Evolutionary conservation across 1,140 invertebrate species (phyloP).

Genomic region (Holotrichia oblita): DNA sequence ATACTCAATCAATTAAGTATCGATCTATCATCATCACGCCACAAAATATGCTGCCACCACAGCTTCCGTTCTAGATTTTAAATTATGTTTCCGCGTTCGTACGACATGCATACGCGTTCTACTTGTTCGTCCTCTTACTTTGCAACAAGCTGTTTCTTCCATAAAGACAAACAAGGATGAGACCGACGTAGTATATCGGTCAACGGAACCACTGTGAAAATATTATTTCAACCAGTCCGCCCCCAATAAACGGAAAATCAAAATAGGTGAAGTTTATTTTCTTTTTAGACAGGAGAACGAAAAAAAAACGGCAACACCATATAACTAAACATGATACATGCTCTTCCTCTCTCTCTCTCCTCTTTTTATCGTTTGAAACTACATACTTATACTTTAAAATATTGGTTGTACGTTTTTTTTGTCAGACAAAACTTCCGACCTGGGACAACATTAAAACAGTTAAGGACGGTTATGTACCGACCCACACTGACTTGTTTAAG

Average conservation of each 20-base stretch:
- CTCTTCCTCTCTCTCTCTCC: not conserved
- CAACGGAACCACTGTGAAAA: slow-evolving; percentile 53
- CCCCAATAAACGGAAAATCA: slow-evolving; percentile 44
- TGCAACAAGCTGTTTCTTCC: slow-evolving; percentile 41
- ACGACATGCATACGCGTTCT: not conserved
- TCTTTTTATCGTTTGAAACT: not conserved
- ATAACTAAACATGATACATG: not conserved
- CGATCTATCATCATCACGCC: not conserved
- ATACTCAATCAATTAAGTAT: not conserved
- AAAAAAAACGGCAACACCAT: slow-evolving; percentile 32
- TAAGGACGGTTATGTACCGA: not conserved
- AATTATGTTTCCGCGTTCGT: slow-evolving; percentile 34
- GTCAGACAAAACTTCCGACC: slow-evolving; percentile 39
- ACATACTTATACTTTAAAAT: not conserved
- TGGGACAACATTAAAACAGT: slow-evolving; percentile 43
- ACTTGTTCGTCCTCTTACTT: slow-evolving; percentile 35
- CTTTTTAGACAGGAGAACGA: slow-evolving; percentile 16
- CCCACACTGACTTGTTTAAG: not conserved
- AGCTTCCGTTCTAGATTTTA: slow-evolving; percentile 46
- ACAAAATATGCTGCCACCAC: not conserved
- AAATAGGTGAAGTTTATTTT: slow-evolving; percentile 49
- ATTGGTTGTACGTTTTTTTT: not conserved
- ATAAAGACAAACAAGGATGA: slow-evolving; percentile 33
- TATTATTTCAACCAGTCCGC: slow-evolving; percentile 49
- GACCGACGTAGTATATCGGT: slow-evolving; percentile 51